Evolutionary conservation across 2,797 vertebrate genomes (phyloP).

Genomic region (Chrysocyon brachyurus): DNA sequence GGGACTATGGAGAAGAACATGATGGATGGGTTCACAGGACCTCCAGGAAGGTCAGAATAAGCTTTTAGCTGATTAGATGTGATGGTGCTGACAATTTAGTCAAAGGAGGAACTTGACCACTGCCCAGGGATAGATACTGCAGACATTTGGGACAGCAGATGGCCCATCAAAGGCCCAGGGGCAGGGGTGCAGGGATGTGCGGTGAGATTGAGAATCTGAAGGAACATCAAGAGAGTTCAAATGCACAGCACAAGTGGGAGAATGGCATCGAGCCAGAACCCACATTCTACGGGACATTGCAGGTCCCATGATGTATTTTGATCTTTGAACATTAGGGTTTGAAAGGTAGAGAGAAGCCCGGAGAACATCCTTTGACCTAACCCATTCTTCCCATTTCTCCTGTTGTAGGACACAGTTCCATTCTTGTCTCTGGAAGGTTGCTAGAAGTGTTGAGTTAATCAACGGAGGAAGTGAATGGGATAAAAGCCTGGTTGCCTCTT

Average conservation of each 20-base stretch:
- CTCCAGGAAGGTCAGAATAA: not conserved
- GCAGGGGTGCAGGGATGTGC: accelerated
- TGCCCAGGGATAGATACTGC: not conserved
- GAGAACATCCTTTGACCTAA: not conserved
- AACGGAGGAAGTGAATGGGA: not conserved
- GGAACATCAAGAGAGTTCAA: not conserved
- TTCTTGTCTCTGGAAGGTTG: not conserved
- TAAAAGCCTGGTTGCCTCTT: not conserved
- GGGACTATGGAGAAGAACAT: not conserved
- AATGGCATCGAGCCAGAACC: not conserved
- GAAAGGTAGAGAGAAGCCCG: not conserved
- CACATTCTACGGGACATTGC: not conserved
- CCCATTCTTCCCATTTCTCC: not conserved
- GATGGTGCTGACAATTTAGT: not conserved
- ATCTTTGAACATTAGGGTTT: not conserved
- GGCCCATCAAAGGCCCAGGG: not conserved
- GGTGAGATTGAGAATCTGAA: not conserved
- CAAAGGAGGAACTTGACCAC: not conserved
- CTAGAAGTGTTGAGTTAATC: not conserved
- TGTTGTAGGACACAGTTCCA: not conserved
- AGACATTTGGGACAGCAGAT: not conserved
- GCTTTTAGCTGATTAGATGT: not conserved
- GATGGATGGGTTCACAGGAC: not conserved
- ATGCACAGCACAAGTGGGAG: not conserved
- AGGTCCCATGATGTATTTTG: not conserved